These are phyloP conservation scores for silkworm (Bombyx mori) DNA, from an alignment of 1,140 invertebrate genomes.

Conservation along the genomic window ASM3026992v2 NC_085130.1:10813001-10813500, in stretches of 20 bases:
- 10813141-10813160: conserved; percentile 7
- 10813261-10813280: too few species aligned
- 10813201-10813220: too few species aligned
- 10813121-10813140: conserved; percentile 7
- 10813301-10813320: conserved; percentile 36
- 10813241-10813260: too few species aligned
- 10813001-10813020: conserved; percentile 33
- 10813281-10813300: too few species aligned
- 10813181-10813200: too few species aligned
- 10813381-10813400: conserved; percentile 20
- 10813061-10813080: conserved; percentile 23
- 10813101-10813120: conserved; percentile 8
- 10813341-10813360: conserved; percentile 26
- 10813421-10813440: conserved; percentile 37
- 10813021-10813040: conserved; percentile 28
- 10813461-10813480: conserved; percentile 29
- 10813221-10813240: too few species aligned
- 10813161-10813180: conserved; percentile 1
- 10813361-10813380: conserved; percentile 26
- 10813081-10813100: conserved; percentile 27
- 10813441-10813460: conserved; percentile 28
- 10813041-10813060: conserved; percentile 29
- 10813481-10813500: conserved; percentile 31
- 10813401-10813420: conserved; percentile 25
- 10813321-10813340: conserved; percentile 30